Evolutionary conservation across 2,797 vertebrate species (phyloP), one percentile per base, ranked within the genome.

Genomic region (Gadopsis marmoratus): DNA sequence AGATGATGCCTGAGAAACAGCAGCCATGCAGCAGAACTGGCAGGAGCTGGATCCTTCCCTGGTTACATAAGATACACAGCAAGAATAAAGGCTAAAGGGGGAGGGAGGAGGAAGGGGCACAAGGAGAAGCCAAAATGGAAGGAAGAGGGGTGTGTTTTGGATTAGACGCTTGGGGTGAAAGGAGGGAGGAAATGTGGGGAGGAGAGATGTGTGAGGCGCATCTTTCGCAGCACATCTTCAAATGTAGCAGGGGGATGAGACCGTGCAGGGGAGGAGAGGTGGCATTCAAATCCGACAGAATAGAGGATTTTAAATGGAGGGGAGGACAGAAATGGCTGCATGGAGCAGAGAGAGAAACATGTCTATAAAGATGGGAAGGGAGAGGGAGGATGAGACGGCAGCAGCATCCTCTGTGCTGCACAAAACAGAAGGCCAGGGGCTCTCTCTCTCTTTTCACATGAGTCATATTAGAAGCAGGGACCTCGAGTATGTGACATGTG

Each of bases 21-120:
- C 85, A 89, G 88, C 83, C 87, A 81, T 93, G 88, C 89, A 89
- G 90, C 85, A 92, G 86, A 94, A 91, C 91, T 90, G 89, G 91
- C 84, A 86, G 69, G 35, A 74, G 88, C 93, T 93, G 90, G 89
- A 92, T 93, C 76, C 67, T 81, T 85, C 75, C 78, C 39, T 77
- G 45, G 86, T 95, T 95, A 95, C 89, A 91, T 94, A 95, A 95
- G 92, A 94, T 76, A 76, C 86, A 90, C 86, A 83, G 79, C 67
- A 63, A 88, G 86, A 90, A 93, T 82, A 89, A 83, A 90, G 70
- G 86, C 77, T 64, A 74, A 45, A 41, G 65, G 81, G 63, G 74
- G 69, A 56, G 53, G 62, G 51, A 54, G 56, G 58, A 59, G 70
- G 81, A 74, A 62, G 64, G 83, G 76, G 79, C 58, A 73, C 63